Base-by-base conservation (phyloP, 2,888 invertebrate genomes). In the Carterocephalus palaemon region DNA sequence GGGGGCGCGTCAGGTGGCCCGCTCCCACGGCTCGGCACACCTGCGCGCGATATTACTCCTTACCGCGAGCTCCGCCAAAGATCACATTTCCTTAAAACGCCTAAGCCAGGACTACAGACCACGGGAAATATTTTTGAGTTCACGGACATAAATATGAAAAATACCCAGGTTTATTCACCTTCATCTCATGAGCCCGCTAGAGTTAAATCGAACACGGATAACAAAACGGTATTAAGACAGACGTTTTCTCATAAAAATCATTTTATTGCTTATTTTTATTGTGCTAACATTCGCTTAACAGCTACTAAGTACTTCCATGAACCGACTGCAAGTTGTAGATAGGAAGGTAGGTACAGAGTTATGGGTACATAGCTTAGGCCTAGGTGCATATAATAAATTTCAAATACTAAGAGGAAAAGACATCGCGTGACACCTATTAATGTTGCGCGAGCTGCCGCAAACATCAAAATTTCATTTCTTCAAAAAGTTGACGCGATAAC, bases 1-100 rank as follows among this genome's bases (percentile, higher is more conserved):
- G 89, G 89, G 86, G 88, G 76, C 70, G 75, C 84, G 88, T 75
- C 86, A 87, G 84, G 84, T 89, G 89, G 81, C 85, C 75, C 63
- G 67, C 76, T 89, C 89, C 85, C 89, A 89, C 86, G 84, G 66
- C 73, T 64, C 54, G 56, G 32, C 53, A 63, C 79, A 80, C 84
- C 83, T 81, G 81, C 83, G 75, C 58, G 72, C 77, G 62, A 84
- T 70, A 74, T 70, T 80, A 70, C 64, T 66, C 81, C 81, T 80
- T 83, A 81, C 70, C 67, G 62, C 36, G 31, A 47, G 42, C 58
- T 60, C 67, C 60, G 65, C 62, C 64, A 82, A 56, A 59, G 75
- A 67, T 62, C 72, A 79, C 67, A 75, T 73, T 76, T 54, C 70
- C 59, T 53, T 70, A 67, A 67, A 71, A 56, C 59, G 50, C 52